Evolutionary conservation across 2,888 invertebrate species (phyloP).

Genomic region (Ceriagrion tenellum): DNA sequence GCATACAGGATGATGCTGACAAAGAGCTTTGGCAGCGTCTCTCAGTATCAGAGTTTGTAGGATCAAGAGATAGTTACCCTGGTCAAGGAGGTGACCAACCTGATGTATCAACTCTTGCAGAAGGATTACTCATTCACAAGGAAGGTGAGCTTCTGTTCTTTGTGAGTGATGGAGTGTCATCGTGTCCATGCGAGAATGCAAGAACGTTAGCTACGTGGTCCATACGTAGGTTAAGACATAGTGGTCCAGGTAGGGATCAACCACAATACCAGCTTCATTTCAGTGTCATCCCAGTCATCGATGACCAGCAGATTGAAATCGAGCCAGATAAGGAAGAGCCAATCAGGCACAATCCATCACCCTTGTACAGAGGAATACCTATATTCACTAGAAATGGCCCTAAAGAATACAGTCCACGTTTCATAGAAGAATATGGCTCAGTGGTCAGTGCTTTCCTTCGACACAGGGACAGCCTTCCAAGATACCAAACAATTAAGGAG

Average conservation of each 20-base stretch:
- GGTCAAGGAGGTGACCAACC: constrained; percentile 17
- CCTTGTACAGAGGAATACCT: constrained; percentile 23
- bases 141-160: constrained; percentile 62
- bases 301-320: neutral
- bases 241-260: constrained; percentile 76
- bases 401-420: constrained; percentile 48
- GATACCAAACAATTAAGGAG: constrained; percentile 31
- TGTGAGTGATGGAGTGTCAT: neutral
- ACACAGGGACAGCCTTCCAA: constrained; percentile 25
- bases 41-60: constrained; percentile 20
- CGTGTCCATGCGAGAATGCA: constrained; percentile 29
- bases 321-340: constrained; percentile 10
- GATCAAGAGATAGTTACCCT: neutral
- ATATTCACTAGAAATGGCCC: constrained; percentile 21
- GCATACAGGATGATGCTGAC: constrained; percentile 46
- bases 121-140: constrained; percentile 64
- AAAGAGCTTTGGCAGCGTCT: constrained; percentile 67
- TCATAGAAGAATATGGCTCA: constrained; percentile 27
- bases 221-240: constrained; percentile 84
- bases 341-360: neutral
- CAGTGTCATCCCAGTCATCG: constrained; percentile 37
- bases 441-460: constrained; percentile 49
- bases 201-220: constrained; percentile 82
- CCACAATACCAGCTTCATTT: constrained; percentile 52
- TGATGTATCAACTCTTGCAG: constrained; percentile 65